These are phyloP conservation scores for Mugil cephalus DNA, from an alignment of 2,113 vertebrate species.

Conservation along the genomic window DNA sequence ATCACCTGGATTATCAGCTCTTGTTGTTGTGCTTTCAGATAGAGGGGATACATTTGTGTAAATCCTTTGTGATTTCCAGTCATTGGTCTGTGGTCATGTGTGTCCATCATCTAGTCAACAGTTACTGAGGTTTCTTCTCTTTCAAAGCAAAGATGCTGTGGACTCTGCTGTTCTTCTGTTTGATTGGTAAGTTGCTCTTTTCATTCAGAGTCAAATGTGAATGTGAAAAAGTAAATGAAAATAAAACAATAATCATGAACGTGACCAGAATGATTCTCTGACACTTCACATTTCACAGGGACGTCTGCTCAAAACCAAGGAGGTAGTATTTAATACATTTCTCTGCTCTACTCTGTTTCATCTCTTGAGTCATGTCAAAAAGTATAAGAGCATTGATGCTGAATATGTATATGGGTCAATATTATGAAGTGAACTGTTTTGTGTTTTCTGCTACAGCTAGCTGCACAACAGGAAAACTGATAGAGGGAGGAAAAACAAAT, in stretches of 20 bases:
- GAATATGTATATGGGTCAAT: too few relatives aligned
- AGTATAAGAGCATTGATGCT: too few relatives aligned
- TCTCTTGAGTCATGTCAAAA: too few relatives aligned
- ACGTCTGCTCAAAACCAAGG: too few relatives aligned
- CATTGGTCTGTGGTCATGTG: neutral
- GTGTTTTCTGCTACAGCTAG: neutral
- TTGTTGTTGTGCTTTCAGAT: neutral
- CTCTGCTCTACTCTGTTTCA: too few relatives aligned
- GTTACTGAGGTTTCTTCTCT: neutral
- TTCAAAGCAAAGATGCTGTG: constrained; percentile 25
- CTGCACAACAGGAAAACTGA: neutral
- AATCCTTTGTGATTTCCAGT: neutral
- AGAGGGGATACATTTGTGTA: neutral
- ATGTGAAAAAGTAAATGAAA: too few relatives aligned
- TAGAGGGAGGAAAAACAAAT: accelerated
- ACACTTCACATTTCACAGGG: too few relatives aligned
- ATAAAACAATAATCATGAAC: too few relatives aligned
- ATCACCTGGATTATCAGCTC: neutral
- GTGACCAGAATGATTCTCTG: too few relatives aligned
- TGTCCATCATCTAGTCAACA: neutral
- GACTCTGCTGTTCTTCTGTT: constrained; percentile 6
- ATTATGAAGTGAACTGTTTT: neutral
- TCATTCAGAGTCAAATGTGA: neutral
- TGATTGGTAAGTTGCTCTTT: constrained; percentile 38
- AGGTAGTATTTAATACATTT: too few relatives aligned